Percentiles rank a stretch among this genome's conserved stretches.
These are phyloP conservation scores for Danio kyathit DNA, from an alignment of 2,797 vertebrate species.

Conservation along the genomic window DNA sequence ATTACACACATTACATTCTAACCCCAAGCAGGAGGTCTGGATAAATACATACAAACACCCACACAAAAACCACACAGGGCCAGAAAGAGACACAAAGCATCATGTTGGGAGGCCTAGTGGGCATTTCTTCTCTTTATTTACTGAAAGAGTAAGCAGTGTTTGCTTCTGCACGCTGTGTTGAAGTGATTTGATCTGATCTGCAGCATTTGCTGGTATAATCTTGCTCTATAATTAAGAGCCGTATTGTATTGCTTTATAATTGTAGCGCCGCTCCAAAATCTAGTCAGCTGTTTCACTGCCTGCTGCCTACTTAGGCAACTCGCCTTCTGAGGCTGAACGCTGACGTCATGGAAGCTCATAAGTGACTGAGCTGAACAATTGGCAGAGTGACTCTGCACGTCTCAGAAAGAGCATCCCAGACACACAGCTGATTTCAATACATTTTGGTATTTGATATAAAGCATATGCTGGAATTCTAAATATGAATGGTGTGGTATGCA, in stretches of 20 bases:
- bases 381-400: neutral
- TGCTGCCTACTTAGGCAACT: neutral
- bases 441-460: neutral
- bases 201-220: neutral
- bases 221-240: conserved; percentile 7
- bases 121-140: neutral
- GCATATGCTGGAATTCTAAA: too few species aligned
- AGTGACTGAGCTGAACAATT: neutral
- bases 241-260: neutral
- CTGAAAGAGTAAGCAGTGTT: conserved; percentile 2
- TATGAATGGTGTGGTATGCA: too few species aligned
- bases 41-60: neutral
- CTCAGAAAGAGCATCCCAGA: neutral
- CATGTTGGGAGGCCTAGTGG: neutral
- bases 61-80: conserved; percentile 9
- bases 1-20: conserved; percentile 43
- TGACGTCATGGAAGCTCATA: neutral
- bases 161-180: neutral
- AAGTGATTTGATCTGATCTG: neutral
- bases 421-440: neutral
- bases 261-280: neutral
- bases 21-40: neutral
- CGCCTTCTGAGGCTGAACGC: neutral
- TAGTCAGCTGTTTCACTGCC: neutral
- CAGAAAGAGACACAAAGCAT: neutral